Percentiles rank a stretch among this genome's conserved stretches.
Evolutionary conservation across 2,797 vertebrate species (phyloP).

Genomic region (Ispidina lecontei): DNA sequence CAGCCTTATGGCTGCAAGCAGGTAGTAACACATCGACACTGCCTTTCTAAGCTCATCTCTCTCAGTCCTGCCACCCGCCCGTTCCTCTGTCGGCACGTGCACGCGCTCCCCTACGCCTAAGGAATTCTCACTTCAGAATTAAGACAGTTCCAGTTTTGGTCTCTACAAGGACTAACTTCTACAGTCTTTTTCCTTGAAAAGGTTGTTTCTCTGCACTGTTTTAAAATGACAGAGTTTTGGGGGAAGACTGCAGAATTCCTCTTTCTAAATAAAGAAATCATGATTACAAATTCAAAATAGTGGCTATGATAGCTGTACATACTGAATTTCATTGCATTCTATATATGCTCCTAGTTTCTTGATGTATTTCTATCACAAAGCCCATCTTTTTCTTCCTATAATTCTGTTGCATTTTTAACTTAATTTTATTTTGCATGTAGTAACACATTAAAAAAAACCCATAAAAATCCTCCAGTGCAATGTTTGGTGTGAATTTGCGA

Average conservation of each 20-base stretch:
- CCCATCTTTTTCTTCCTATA: neutral
- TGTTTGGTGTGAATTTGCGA: neutral
- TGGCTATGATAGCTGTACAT: neutral
- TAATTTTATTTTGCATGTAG: neutral
- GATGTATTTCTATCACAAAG: neutral
- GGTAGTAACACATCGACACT: slow-evolving; percentile 56
- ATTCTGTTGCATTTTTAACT: neutral
- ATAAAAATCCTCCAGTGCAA: neutral
- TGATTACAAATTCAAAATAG: neutral
- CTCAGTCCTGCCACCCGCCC: neutral
- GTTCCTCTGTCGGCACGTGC: neutral
- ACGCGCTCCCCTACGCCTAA: fast-evolving
- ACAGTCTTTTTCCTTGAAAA: neutral
- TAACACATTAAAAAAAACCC: neutral
- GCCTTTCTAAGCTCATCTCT: slow-evolving; percentile 39
- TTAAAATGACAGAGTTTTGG: neutral
- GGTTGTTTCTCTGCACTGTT: neutral
- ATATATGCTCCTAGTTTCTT: neutral
- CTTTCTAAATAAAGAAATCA: neutral
- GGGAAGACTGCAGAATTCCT: neutral
- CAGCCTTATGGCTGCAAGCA: slow-evolving; percentile 75
- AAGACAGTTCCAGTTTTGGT: neutral
- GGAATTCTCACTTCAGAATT: neutral
- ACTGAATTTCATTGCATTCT: neutral
- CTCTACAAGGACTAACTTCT: no score